Base-by-base conservation (phyloP, 2,797 vertebrate species). In the Antennarius maculatus region DNA sequence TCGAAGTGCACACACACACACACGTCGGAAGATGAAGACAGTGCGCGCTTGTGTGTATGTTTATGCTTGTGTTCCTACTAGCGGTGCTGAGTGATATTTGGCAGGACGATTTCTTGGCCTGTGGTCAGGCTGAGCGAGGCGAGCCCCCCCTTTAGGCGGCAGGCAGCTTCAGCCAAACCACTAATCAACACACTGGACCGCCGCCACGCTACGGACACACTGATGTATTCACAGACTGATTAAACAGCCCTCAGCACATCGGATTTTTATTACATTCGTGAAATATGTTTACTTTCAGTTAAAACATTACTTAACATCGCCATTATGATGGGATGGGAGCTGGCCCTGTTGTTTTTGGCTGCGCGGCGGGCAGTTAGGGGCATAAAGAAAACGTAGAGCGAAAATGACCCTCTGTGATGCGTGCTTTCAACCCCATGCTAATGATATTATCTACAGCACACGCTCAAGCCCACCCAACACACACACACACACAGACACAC, bases 1-100 rank as follows among this genome's bases (percentile, higher is more conserved):
- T 58, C 9, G 54, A 69, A 69, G 72, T 82, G 76, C 76, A 63
- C 37, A 13, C 23, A 23, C 23, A 23, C 23, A 23, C 23, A 23
- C 57, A 54, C 45, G 43, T 53, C 65, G 55, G 65, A 59, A 56
- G 61, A 54, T 42, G 70, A 71, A 62, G 50, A 66, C 81, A 78
- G 60, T 61, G 58, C 56, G 34, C 61, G 61, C 55, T 29, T 77
- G 75, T 86, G 81, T 77, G 75, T 77, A 15, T 8, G 49, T 70
- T 65, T 72, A 77, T 71, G 76, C 39, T 45, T 71, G 41, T 46
- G 69, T 57, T 85, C 74, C 81, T 82, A 80, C 81, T 70, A 61
- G 81, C 71, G 77, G 81, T 67, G 90, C 87, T 89, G 89, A 93
- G 84, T 91, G 91, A 92, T 90, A 90, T 86, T 90, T 93, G 91